Conservation (phyloP, 1,140 invertebrate species). For the Lineus longissimus region DNA sequence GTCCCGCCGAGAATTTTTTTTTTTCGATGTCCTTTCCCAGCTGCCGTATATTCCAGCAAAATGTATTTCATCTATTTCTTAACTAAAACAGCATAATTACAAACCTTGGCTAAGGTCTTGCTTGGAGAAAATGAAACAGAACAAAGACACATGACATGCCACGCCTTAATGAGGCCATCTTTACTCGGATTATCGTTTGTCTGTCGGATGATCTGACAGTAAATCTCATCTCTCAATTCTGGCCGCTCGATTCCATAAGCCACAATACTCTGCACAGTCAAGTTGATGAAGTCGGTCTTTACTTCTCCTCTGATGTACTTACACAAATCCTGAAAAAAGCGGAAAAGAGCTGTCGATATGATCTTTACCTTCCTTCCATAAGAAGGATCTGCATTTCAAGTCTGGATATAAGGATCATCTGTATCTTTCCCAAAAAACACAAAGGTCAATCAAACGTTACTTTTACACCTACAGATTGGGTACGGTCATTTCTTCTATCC, state of each 20-base stretch:
- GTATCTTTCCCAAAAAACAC: background rate
- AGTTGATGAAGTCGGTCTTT: constrained; percentile 83
- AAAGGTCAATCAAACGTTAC: no score
- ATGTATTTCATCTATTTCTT: no score
- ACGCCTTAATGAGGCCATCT: constrained; percentile 71
- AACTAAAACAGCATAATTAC: no score
- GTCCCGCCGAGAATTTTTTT: no score
- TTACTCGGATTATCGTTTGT: constrained; percentile 87
- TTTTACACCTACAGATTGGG: no score
- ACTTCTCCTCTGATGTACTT: constrained; percentile 97
- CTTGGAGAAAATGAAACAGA: constrained; percentile 89
- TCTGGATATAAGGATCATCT: background rate
- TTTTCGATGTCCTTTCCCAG: no score
- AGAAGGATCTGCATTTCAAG: background rate
- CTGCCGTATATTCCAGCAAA: no score
- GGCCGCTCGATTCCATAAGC: constrained; percentile 91
- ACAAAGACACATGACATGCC: constrained; percentile 82
- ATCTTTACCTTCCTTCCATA: background rate
- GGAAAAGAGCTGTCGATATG: no score
- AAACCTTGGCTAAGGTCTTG: constrained; percentile 74
- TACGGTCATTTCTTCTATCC: no score
- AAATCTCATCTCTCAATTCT: constrained; percentile 91
- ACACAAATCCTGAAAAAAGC: constrained; percentile 74
- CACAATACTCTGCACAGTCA: constrained; percentile 95
- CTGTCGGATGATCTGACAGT: constrained; percentile 98